Conservation (phyloP, 2,888 invertebrate genomes). For the Trileptium ribeirensis region DNA sequence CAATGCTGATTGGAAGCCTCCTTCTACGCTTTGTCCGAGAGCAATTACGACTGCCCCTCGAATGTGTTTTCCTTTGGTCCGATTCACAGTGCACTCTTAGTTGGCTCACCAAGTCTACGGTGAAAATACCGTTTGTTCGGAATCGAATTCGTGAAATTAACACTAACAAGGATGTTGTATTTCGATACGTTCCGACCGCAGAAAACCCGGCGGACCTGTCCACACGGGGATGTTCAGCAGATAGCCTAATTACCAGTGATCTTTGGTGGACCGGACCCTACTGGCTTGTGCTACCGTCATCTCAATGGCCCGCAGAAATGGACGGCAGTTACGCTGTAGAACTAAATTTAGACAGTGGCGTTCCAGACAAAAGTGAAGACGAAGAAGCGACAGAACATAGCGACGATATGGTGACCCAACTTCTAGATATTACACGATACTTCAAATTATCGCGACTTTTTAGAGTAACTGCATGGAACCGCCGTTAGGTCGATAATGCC, state of each 20-base stretch:
- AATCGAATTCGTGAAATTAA: not conserved
- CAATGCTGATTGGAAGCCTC: not conserved
- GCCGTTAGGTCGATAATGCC: not conserved
- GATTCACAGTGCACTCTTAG: not conserved
- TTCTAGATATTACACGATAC: not conserved
- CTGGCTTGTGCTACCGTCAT: not conserved
- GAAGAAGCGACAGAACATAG: not conserved
- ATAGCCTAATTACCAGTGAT: not conserved
- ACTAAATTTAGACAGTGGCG: not conserved
- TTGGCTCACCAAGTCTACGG: not conserved
- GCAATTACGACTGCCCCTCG: not conserved
- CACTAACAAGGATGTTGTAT: not conserved
- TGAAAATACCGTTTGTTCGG: not conserved
- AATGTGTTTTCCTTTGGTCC: not conserved
- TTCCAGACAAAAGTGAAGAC: not conserved
- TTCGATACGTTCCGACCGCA: not conserved
- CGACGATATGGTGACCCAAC: not conserved
- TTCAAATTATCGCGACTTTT: not conserved
- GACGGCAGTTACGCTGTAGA: not conserved
- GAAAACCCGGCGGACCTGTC: constrained; percentile 6
- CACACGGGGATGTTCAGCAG: not conserved
- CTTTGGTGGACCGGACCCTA: not conserved
- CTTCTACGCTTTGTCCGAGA: not conserved
- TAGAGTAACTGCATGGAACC: not conserved
- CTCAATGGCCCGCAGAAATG: not conserved